Evolutionary conservation across 2,113 vertebrate species (phyloP).

Genomic region (Hystrix brachyura): DNA sequence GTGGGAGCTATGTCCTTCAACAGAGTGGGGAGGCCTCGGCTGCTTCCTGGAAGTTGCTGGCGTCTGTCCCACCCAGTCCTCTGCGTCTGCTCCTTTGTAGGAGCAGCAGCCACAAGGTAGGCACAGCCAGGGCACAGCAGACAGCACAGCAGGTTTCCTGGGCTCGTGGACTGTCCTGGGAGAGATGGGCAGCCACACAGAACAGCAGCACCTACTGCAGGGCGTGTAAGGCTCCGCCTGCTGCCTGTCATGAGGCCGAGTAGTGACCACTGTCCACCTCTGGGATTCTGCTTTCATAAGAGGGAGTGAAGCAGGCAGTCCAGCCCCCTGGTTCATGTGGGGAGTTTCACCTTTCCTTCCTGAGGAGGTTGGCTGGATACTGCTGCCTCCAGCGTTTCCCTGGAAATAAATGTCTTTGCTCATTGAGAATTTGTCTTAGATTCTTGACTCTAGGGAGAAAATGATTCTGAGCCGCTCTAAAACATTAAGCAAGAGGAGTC

Average conservation of each 20-base stretch:
- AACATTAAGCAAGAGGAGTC: not conserved
- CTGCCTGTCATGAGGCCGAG: not conserved
- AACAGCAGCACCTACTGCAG: not conserved
- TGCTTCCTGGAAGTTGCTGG: not conserved
- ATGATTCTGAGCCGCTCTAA: not conserved
- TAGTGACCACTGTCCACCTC: not conserved
- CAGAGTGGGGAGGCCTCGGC: not conserved
- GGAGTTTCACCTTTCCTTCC: not conserved
- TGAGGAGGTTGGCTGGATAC: not conserved
- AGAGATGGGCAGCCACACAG: not conserved
- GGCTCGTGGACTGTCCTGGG: not conserved
- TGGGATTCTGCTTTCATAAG: not conserved
- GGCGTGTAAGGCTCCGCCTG: not conserved
- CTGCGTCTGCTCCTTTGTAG: accelerated
- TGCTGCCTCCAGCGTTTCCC: not conserved
- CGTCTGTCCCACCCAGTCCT: not conserved
- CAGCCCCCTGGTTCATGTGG: not conserved
- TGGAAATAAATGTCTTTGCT: slow-evolving; percentile 36
- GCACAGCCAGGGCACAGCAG: too few relatives aligned
- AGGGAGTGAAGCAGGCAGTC: not conserved
- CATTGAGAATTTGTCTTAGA: not conserved
- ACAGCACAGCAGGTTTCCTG: not conserved
- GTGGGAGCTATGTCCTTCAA: not conserved
- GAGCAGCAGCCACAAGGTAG: not conserved
- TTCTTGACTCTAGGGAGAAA: not conserved